Percentiles rank a stretch among this genome's conserved stretches.
These are phyloP conservation scores for Rhinoraja longicauda DNA, from an alignment of 2,797 vertebrate genomes.

Conservation along the genomic window DNA sequence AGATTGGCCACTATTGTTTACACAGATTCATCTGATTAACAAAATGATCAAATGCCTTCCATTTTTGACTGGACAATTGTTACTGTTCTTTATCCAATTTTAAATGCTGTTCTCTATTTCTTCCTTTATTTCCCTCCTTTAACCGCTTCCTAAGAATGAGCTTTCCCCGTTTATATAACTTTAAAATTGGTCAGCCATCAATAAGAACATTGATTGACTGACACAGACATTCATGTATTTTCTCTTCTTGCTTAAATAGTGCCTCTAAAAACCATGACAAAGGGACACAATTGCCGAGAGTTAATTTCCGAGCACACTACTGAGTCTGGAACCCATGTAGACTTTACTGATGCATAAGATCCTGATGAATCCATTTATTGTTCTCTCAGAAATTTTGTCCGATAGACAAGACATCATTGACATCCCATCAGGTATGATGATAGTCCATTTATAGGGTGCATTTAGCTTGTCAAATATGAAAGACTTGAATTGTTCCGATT, in stretches of 20 bases:
- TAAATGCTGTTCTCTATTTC: not conserved
- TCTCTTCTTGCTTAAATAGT: not conserved
- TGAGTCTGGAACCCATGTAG: not conserved
- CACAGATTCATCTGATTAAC: not conserved
- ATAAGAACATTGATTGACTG: not conserved
- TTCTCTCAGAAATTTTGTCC: not conserved
- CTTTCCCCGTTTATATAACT: not conserved
- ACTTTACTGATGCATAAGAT: not conserved
- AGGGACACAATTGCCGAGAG: not conserved
- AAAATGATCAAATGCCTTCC: not conserved
- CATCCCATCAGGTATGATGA: not conserved
- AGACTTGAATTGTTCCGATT: not conserved
- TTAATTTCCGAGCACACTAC: not conserved
- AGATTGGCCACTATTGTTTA: not conserved
- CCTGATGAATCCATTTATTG: constrained; percentile 8
- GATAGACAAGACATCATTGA: not conserved
- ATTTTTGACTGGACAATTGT: not conserved
- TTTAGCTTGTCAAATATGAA: not conserved
- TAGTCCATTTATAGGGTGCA: not conserved
- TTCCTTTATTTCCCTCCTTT: not conserved
- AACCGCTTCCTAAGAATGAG: not conserved
- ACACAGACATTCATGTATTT: not conserved
- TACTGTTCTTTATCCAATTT: not conserved
- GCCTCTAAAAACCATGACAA: not conserved
- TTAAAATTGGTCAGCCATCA: not conserved